Percentiles rank a stretch among this genome's conserved stretches.
Conservation (phyloP, 2,888 invertebrate species). For the Parnassius glacialis region DNA sequence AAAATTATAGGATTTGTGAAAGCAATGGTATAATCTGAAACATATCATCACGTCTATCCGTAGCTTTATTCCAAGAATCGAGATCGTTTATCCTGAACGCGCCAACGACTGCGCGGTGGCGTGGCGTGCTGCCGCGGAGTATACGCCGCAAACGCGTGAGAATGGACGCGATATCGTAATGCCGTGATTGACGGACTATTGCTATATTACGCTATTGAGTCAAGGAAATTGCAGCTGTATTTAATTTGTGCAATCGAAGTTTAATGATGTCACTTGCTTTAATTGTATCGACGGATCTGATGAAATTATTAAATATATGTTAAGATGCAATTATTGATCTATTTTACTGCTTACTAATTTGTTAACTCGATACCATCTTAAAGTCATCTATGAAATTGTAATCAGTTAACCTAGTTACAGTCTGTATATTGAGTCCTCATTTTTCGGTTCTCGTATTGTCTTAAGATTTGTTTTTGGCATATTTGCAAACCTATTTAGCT, state of each 20-base stretch:
- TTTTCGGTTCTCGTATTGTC: too few species aligned
- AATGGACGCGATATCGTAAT: slow-evolving; percentile 58
- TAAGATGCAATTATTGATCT: too few species aligned
- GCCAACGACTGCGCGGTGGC: slow-evolving; percentile 11
- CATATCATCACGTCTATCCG: slow-evolving; percentile 59
- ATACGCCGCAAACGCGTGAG: slow-evolving; percentile 56
- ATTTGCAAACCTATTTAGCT: too few species aligned
- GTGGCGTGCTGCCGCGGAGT: slow-evolving; percentile 32
- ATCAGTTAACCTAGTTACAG: too few species aligned
- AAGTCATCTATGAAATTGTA: too few species aligned
- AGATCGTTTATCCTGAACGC: slow-evolving; percentile 49
- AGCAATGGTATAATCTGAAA: slow-evolving; percentile 37
- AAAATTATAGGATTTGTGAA: slow-evolving; percentile 24
- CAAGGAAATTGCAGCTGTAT: background rate
- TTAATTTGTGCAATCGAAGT: slow-evolving; percentile 15
- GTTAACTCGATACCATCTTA: too few species aligned
- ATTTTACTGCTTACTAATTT: too few species aligned
- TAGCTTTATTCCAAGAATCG: slow-evolving; percentile 59
- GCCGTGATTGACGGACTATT: slow-evolving; percentile 46
- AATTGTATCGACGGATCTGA: too few species aligned
- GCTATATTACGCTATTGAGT: slow-evolving; percentile 40
- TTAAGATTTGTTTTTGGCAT: too few species aligned
- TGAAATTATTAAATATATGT: too few species aligned
- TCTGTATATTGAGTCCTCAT: too few species aligned
- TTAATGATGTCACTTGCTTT: background rate